phyloP scores from a whole-genome alignment of 2,797 vertebrate genomes.

The Enoplosus armatus region DNA sequence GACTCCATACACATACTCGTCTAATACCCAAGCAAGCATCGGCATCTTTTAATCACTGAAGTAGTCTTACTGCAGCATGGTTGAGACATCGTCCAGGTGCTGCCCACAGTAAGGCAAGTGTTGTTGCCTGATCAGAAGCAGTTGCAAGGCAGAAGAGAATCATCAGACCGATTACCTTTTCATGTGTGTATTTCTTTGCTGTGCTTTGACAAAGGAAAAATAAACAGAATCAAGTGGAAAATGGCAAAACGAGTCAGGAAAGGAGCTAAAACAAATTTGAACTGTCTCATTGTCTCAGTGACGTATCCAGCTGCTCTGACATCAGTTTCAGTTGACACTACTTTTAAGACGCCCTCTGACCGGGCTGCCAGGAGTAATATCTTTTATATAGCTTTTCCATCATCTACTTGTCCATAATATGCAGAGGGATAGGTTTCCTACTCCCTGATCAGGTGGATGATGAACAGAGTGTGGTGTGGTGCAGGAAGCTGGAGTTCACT shows the following conservation, averaged over 20 bases:
- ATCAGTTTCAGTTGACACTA: background rate
- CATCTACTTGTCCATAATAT: constrained; percentile 29
- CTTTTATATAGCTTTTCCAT: constrained; percentile 21
- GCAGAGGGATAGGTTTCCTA: constrained; percentile 23
- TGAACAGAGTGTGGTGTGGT: constrained; percentile 11
- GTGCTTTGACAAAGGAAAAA: background rate
- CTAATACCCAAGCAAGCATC: background rate
- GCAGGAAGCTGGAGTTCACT: constrained; percentile 1
- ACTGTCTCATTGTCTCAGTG: background rate
- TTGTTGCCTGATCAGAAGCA: background rate
- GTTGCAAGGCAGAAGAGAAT: constrained; percentile 35
- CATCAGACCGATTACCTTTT: constrained; percentile 4
- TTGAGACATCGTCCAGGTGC: background rate
- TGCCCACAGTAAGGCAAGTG: background rate
- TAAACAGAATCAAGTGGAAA: background rate
- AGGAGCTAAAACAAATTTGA: background rate
- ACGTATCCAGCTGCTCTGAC: background rate
- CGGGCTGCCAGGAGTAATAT: constrained; percentile 20
- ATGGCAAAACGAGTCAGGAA: background rate
- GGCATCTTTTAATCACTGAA: background rate
- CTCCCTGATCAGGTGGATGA: constrained; percentile 31
- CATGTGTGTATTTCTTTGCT: constrained; percentile 4
- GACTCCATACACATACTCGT: background rate
- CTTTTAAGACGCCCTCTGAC: constrained; percentile 8
- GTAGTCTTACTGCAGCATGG: background rate